These are phyloP conservation scores for Xylota sylvarum DNA, from an alignment of 2,888 invertebrate species.

Conservation along the genomic window DNA sequence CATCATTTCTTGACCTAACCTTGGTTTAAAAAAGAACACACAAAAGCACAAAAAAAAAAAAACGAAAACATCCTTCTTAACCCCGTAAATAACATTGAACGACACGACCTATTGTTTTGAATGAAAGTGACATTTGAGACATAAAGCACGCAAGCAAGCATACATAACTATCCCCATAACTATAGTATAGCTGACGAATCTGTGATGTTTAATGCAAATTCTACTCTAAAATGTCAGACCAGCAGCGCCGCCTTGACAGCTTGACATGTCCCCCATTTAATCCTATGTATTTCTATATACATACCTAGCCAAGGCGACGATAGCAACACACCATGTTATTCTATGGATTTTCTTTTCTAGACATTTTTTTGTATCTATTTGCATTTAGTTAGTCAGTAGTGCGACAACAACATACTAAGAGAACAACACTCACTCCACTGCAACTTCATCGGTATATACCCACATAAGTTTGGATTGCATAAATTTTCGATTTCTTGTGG, in stretches of 20 bases:
- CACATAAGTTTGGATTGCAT: slow-evolving; percentile 62
- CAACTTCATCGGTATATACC: slow-evolving; percentile 25
- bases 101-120: slow-evolving; percentile 61
- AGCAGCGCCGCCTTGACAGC: slow-evolving; percentile 71
- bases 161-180: slow-evolving; percentile 27
- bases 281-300: slow-evolving; percentile 17
- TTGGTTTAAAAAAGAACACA: slow-evolving; percentile 14
- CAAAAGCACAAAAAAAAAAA: slow-evolving; percentile 8
- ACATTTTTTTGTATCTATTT: slow-evolving; percentile 48
- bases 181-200: not conserved
- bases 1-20: slow-evolving; percentile 18
- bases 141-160: slow-evolving; percentile 24
- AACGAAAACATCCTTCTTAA: slow-evolving; percentile 34
- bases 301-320: slow-evolving; percentile 18
- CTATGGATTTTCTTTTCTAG: slow-evolving; percentile 28
- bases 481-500: slow-evolving; percentile 62
- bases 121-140: slow-evolving; percentile 63
- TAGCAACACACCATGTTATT: slow-evolving; percentile 31
- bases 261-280: slow-evolving; percentile 54
- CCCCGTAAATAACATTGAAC: slow-evolving; percentile 52
- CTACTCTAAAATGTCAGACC: slow-evolving; percentile 59
- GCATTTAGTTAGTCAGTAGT: slow-evolving; percentile 61
- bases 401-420: slow-evolving; percentile 23
- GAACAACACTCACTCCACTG: slow-evolving; percentile 21
- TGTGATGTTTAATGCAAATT: slow-evolving; percentile 66